These are phyloP conservation scores for Hephaestus fuliginosus DNA, from an alignment of 2,797 vertebrate genomes.

Conservation along the genomic window DNA sequence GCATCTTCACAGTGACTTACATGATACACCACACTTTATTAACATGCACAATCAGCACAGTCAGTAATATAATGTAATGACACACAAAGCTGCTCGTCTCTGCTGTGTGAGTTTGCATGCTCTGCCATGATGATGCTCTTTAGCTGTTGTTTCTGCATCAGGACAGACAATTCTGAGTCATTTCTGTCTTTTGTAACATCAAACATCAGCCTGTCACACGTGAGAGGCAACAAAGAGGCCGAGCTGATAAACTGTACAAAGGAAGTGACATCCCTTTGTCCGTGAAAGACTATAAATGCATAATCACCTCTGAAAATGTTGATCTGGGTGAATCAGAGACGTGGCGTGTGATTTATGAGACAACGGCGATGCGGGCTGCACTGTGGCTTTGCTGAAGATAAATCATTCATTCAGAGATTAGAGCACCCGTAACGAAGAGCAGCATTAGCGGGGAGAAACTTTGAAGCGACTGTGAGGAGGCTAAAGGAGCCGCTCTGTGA, in stretches of 20 bases:
- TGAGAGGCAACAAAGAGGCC: not conserved
- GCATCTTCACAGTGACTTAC: not conserved
- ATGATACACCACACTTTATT: too few species aligned
- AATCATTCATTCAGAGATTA: not conserved
- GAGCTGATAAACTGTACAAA: not conserved
- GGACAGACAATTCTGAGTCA: slow-evolving; percentile 11
- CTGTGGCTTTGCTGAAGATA: not conserved
- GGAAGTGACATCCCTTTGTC: not conserved
- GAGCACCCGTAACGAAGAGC: not conserved
- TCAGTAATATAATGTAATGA: not conserved
- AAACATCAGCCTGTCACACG: slow-evolving; percentile 24
- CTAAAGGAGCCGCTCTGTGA: slow-evolving; percentile 10
- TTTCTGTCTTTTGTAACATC: slow-evolving; percentile 44
- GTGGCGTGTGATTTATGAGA: not conserved
- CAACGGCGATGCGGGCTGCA: not conserved
- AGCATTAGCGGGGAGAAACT: not conserved
- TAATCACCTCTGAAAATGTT: not conserved
- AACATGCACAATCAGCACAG: too few species aligned
- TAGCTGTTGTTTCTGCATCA: slow-evolving; percentile 25
- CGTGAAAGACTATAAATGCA: not conserved
- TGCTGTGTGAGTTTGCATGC: not conserved
- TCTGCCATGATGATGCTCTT: slow-evolving; percentile 2
- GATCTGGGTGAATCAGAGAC: slow-evolving; percentile 3
- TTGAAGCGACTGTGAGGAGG: not conserved
- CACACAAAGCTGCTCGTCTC: not conserved